Percentiles rank a stretch among this genome's conserved stretches.
Conservation (phyloP, 2,113 vertebrate species). For the Sisor rabdophorus region DNA sequence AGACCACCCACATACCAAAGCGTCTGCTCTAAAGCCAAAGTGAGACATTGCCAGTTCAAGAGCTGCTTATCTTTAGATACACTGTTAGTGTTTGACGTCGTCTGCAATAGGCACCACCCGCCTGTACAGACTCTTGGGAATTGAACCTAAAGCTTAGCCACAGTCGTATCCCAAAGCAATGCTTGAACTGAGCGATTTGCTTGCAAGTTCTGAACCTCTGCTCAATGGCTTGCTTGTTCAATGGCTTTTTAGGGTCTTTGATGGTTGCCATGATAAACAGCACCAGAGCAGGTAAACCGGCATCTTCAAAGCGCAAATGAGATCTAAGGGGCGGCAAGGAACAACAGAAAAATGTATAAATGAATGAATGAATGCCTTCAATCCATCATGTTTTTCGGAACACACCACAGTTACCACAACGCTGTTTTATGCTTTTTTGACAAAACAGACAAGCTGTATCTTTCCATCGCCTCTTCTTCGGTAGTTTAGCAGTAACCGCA, state of each 20-base stretch:
- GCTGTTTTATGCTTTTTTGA: not conserved
- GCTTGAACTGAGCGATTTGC: not conserved
- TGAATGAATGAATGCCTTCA: slow-evolving; percentile 55
- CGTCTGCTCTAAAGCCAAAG: not conserved
- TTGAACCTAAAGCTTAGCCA: not conserved
- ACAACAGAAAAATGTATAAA: slow-evolving; percentile 55
- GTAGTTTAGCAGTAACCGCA: not conserved
- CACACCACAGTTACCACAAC: slow-evolving; percentile 51
- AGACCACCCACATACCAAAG: slow-evolving; percentile 13
- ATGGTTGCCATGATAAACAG: slow-evolving; percentile 63
- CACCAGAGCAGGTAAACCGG: slow-evolving; percentile 60
- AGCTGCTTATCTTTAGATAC: not conserved
- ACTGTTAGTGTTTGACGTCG: not conserved
- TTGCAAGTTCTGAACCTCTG: not conserved
- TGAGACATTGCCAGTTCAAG: not conserved
- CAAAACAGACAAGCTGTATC: not conserved
- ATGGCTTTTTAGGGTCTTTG: slow-evolving; percentile 53
- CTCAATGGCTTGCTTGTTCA: slow-evolving; percentile 58
- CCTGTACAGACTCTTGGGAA: not conserved
- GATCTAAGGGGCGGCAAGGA: slow-evolving; percentile 10
- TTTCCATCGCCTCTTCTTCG: not conserved
- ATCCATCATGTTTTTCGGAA: slow-evolving; percentile 48
- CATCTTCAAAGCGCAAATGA: slow-evolving; percentile 57
- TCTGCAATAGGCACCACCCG: not conserved
- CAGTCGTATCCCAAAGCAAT: not conserved